A percentile compares a stretch with the other conserved stretches of the same genome.
Conservation (phyloP, 2,113 vertebrate species). For the Cyphomyrus plagiostoma region DNA sequence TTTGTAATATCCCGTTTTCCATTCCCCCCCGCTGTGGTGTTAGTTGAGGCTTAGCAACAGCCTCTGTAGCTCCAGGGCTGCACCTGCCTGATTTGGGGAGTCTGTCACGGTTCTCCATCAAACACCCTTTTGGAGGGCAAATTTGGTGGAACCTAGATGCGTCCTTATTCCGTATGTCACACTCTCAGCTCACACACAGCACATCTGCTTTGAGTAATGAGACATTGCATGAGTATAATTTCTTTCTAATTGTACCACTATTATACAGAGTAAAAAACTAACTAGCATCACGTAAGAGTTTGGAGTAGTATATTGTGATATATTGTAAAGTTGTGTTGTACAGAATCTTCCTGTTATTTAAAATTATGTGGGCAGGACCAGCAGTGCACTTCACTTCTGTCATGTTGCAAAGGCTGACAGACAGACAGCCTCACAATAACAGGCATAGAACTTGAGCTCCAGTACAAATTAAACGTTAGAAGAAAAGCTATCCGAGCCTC, state of each 20-base stretch:
- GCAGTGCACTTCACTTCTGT: neutral
- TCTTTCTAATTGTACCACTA: neutral
- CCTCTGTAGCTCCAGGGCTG: neutral
- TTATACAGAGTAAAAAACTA: neutral
- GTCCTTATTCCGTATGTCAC: neutral
- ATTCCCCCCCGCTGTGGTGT: neutral
- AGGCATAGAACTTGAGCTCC: neutral
- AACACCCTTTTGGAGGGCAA: neutral
- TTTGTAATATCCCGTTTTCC: neutral
- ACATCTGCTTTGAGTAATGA: neutral
- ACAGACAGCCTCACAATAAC: neutral
- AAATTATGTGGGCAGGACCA: neutral
- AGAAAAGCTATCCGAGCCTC: neutral
- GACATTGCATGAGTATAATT: neutral
- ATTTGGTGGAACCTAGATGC: neutral
- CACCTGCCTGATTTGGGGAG: neutral
- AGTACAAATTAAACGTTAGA: neutral
- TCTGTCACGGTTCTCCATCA: neutral
- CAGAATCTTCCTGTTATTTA: neutral
- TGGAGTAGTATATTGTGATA: neutral
- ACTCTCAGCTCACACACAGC: neutral
- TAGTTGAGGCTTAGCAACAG: too few relatives aligned
- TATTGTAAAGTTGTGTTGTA: neutral
- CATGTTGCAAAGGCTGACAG: neutral
- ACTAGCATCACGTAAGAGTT: neutral